phyloP scores from a whole-genome alignment of 2,888 invertebrate genomes.

The Brenthis hecate region DNA sequence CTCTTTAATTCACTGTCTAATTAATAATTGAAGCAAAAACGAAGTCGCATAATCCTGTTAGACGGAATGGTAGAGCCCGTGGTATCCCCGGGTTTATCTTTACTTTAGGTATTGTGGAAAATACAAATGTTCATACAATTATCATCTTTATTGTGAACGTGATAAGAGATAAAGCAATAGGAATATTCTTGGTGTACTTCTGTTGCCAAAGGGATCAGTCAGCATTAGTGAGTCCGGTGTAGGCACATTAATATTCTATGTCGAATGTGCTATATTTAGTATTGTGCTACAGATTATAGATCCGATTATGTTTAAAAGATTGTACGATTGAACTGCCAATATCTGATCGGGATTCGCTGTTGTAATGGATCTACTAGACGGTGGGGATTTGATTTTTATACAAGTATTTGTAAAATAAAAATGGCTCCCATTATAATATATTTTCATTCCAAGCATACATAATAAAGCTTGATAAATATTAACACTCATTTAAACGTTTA shows the following conservation, averaged over 20 bases:
- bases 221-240: conserved; percentile 60
- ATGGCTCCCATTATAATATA: too few relatives aligned
- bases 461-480: conserved; percentile 2
- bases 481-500: conserved; percentile 14
- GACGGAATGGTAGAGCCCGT: conserved; percentile 51
- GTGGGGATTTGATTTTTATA: too few relatives aligned
- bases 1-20: conserved; percentile 43
- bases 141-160: conserved; percentile 18
- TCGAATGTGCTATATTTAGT: conserved; percentile 69
- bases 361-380: too few relatives aligned
- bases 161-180: conserved; percentile 26
- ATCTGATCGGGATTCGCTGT: not conserved
- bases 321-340: not conserved
- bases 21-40: conserved; percentile 68
- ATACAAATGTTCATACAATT: conserved; percentile 18
- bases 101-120: conserved; percentile 31
- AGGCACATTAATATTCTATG: conserved; percentile 75
- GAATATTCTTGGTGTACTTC: conserved; percentile 31
- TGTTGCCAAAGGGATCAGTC: conserved; percentile 54
- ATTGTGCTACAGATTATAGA: conserved; percentile 32
- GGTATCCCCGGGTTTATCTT: conserved; percentile 46
- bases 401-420: too few relatives aligned
- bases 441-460: not conserved
- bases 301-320: conserved; percentile 15
- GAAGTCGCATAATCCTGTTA: conserved; percentile 70